phyloP scores from a whole-genome alignment of 2,888 invertebrate genomes.

The Kryphioiulus occultus region DNA sequence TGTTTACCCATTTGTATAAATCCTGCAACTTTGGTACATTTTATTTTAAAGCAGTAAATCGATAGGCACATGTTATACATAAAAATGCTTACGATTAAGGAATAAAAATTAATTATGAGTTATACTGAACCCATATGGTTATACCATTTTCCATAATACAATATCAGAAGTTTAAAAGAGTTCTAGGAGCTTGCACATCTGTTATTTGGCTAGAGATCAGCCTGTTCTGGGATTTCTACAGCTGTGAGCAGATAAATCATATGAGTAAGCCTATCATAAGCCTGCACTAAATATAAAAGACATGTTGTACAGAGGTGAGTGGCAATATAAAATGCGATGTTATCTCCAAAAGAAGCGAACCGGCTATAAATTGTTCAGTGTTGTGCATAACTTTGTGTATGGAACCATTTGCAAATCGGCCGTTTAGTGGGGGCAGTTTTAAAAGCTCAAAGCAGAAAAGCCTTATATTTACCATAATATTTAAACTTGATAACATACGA shows the following conservation, averaged over 20 bases:
- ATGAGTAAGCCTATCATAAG: not conserved
- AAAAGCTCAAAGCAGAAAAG: too few relatives aligned
- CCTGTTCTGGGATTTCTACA: not conserved
- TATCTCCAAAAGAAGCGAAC: not conserved
- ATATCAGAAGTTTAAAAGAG: not conserved
- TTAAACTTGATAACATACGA: not conserved
- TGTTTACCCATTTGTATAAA: too few relatives aligned
- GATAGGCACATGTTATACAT: too few relatives aligned
- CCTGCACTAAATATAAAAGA: not conserved
- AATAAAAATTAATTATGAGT: too few relatives aligned
- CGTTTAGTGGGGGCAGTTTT: too few relatives aligned
- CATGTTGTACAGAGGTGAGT: not conserved
- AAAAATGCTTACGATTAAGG: too few relatives aligned
- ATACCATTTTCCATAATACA: too few relatives aligned
- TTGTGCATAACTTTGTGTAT: not conserved
- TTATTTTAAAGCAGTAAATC: too few relatives aligned
- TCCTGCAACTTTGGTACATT: too few relatives aligned
- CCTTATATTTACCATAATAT: not conserved
- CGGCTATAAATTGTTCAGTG: not conserved
- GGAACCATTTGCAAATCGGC: not conserved
- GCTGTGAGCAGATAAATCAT: constrained; percentile 6
- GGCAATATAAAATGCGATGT: not conserved
- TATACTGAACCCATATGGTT: too few relatives aligned
- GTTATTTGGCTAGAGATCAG: not conserved
- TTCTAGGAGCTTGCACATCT: not conserved